These are phyloP conservation scores for Stenotaenia linearis DNA, from an alignment of 2,888 invertebrate species.

Conservation along the genomic window DNA sequence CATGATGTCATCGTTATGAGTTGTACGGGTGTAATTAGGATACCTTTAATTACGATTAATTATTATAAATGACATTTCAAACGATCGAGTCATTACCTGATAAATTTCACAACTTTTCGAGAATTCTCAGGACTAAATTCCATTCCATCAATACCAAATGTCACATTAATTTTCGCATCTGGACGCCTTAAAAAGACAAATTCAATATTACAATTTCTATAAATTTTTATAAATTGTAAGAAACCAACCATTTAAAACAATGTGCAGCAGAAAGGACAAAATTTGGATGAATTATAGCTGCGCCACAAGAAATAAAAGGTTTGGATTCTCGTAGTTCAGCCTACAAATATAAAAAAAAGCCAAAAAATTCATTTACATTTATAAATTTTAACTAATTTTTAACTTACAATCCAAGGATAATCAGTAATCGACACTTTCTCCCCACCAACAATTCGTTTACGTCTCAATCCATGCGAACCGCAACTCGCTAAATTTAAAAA, in stretches of 20 bases:
- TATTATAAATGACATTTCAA: too few relatives aligned
- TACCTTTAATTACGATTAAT: background rate
- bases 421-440: background rate
- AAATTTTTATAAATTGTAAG: too few relatives aligned
- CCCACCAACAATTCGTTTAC: slow-evolving; percentile 5
- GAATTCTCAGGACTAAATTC: background rate
- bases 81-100: too few relatives aligned
- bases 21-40: background rate
- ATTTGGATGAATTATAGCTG: background rate
- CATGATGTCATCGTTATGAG: background rate
- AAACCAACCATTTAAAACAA: background rate
- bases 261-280: background rate
- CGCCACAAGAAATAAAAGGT: background rate
- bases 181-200: background rate
- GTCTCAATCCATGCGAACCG: background rate
- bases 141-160: background rate
- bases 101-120: background rate
- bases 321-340: background rate
- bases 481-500: background rate
- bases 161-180: background rate
- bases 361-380: background rate
- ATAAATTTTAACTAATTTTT: background rate
- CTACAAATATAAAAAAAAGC: background rate
- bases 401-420: background rate
- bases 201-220: too few relatives aligned